Conservation (phyloP, 2,888 invertebrate genomes). For the Acronicta alni region DNA sequence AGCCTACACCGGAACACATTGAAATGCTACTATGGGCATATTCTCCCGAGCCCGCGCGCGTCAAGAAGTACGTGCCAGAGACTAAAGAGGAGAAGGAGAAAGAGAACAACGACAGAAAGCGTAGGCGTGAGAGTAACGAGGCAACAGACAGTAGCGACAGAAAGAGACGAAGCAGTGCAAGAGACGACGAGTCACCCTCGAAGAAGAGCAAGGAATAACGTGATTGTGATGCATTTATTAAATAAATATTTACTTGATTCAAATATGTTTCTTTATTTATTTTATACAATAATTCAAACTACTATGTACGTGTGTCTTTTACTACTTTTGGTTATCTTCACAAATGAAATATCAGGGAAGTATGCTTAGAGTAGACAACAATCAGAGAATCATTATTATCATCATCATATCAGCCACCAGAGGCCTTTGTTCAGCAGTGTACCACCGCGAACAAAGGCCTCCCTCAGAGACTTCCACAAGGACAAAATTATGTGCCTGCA, state of each 20-base stretch:
- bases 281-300: neutral
- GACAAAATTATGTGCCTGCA: too few relatives aligned
- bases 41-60: conserved; percentile 91
- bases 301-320: too few relatives aligned
- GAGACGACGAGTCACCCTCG: conserved; percentile 69
- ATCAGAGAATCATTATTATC: too few relatives aligned
- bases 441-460: too few relatives aligned
- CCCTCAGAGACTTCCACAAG: too few relatives aligned
- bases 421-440: too few relatives aligned
- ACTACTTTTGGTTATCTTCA: too few relatives aligned
- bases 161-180: neutral
- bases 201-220: conserved; percentile 73
- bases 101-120: conserved; percentile 64
- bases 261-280: conserved; percentile 4
- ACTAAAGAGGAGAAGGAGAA: conserved; percentile 62
- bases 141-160: conserved; percentile 67
- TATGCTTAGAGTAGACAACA: too few relatives aligned
- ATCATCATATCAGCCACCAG: too few relatives aligned
- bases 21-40: conserved; percentile 93
- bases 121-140: conserved; percentile 67
- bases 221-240: conserved; percentile 56
- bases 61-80: conserved; percentile 88
- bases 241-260: conserved; percentile 40
- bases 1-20: conserved; percentile 92
- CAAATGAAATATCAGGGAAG: too few relatives aligned